phyloP scores from a whole-genome alignment of 2,888 invertebrate species.

The Xanthia icteritia region DNA sequence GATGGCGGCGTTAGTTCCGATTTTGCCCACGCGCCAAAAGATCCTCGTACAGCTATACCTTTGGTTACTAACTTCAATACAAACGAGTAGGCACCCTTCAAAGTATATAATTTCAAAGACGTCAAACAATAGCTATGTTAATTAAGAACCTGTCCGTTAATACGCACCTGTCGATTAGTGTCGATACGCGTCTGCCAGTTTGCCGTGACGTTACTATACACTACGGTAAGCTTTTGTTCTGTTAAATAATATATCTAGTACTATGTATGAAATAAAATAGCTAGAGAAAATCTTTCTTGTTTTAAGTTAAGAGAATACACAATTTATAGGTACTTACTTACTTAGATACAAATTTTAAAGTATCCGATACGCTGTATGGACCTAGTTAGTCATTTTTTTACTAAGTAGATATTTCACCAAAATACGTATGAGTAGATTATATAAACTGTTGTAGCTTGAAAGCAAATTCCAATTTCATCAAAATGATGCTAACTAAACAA shows the following conservation, averaged over 20 bases:
- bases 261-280: not conserved
- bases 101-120: constrained; percentile 1
- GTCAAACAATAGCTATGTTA: constrained; percentile 14
- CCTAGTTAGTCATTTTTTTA: not conserved
- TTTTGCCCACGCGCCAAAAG: not conserved
- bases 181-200: not conserved
- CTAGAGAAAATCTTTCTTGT: not conserved
- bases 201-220: not conserved
- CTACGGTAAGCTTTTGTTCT: not conserved
- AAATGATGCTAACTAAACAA: constrained; percentile 1
- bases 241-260: not conserved
- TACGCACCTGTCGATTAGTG: constrained; percentile 6
- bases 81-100: not conserved
- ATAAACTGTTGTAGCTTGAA: not conserved
- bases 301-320: not conserved
- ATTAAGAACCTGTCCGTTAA: not conserved
- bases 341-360: not conserved
- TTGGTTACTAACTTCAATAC: not conserved
- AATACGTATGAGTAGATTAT: not conserved
- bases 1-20: no score
- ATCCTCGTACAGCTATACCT: not conserved
- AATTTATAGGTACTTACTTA: not conserved
- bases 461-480: not conserved
- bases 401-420: not conserved
- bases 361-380: not conserved